phyloP scores from a whole-genome alignment of 2,888 invertebrate species.

The Crioceris asparagi region DNA sequence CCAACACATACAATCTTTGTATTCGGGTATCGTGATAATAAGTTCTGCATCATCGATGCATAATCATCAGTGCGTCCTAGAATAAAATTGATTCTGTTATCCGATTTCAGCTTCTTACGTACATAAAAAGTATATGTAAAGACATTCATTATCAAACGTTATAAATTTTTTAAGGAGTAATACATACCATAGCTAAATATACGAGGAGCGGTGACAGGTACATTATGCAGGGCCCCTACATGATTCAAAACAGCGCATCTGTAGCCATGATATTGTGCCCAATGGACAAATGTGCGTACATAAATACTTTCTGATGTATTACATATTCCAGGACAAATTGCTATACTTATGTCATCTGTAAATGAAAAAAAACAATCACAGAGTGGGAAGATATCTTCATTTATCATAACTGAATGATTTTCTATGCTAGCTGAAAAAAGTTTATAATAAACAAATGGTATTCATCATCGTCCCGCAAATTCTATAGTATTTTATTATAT shows the following conservation, averaged over 20 bases:
- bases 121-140: no score
- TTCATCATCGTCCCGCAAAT: not conserved
- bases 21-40: slow-evolving; percentile 61
- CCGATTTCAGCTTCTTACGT: no score
- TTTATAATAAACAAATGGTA: not conserved
- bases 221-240: slow-evolving; percentile 77
- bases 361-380: no score
- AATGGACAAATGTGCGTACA: slow-evolving; percentile 85
- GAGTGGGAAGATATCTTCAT: no score
- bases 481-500: not conserved
- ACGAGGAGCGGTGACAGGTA: slow-evolving; percentile 75
- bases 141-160: not conserved
- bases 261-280: slow-evolving; percentile 85
- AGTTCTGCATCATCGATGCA: slow-evolving; percentile 67
- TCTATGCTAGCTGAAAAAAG: no score
- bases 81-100: no score
- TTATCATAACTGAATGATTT: no score
- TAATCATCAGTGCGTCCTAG: slow-evolving; percentile 85
- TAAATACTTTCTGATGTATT: slow-evolving; percentile 92
- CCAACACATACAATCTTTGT: slow-evolving; percentile 77
- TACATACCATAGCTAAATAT: slow-evolving; percentile 83
- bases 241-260: slow-evolving; percentile 90
- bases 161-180: not conserved
- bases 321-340: slow-evolving; percentile 86
- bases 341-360: slow-evolving; percentile 76